Percentiles rank a stretch among this genome's conserved stretches.
phyloP scores from a whole-genome alignment of 2,888 invertebrate genomes.

The Onchidella celtica region DNA sequence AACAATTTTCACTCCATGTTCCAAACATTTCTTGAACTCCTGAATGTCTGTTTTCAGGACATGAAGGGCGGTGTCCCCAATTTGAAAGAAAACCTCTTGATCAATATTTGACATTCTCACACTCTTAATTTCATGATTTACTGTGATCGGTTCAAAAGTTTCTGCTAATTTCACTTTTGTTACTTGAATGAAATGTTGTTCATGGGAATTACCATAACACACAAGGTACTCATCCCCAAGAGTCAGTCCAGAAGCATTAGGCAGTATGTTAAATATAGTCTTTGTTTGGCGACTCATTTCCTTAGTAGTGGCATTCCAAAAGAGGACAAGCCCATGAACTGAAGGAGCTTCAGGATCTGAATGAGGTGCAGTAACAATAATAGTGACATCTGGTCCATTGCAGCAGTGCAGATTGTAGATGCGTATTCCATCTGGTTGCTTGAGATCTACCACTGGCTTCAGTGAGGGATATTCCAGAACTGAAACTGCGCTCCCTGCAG shows the following conservation, averaged over 20 bases:
- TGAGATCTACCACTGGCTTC: background rate
- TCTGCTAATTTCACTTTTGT: background rate
- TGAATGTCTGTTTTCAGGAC: slow-evolving; percentile 48
- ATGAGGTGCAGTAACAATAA: background rate
- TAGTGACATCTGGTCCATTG: background rate
- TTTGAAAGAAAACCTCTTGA: slow-evolving; percentile 52
- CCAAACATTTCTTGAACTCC: slow-evolving; percentile 38
- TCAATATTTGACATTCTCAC: slow-evolving; percentile 52
- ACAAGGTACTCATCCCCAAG: slow-evolving; percentile 8
- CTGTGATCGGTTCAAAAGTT: slow-evolving; percentile 11
- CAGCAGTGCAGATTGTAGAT: slow-evolving; percentile 17
- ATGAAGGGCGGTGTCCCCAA: slow-evolving; percentile 51
- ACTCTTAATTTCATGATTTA: slow-evolving; percentile 43
- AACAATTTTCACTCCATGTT: slow-evolving; percentile 52
- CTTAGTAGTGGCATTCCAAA: background rate
- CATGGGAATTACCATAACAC: slow-evolving; percentile 34
- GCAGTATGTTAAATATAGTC: background rate
- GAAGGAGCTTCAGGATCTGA: background rate
- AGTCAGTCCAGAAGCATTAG: slow-evolving; percentile 5
- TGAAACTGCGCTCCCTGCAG: background rate
- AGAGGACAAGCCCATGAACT: background rate
- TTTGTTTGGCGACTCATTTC: background rate
- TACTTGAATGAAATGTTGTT: slow-evolving; percentile 16
- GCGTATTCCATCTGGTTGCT: background rate
- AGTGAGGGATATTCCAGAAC: background rate